Evolutionary conservation across 1,140 invertebrate species (phyloP), one percentile per base, ranked within the genome.

Genomic region (Lepidostoma basale): DNA sequence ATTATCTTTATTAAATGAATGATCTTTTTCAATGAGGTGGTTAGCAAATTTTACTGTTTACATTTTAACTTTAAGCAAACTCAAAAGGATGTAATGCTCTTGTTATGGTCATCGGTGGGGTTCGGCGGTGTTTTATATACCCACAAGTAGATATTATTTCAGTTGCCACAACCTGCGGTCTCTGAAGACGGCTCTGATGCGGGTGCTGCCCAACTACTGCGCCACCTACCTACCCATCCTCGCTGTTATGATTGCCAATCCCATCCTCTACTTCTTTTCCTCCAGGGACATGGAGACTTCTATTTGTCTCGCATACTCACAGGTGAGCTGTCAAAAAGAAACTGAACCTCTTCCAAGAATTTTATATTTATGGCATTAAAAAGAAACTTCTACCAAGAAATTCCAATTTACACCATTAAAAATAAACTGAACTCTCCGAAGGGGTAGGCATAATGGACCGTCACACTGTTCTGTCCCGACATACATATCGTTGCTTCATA

Each of bases 181-280:
- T 0, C 74, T 87, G 3, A 81, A 80, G 45, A 86, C 83, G 62
- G 85, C 86, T 3, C 77, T 91, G n/a, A 68, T 85, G 12, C 85
- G 87, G 72, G 88, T 93, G 70, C 77, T 94, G 12, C 92, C 92
- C 5, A 94, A 93, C 76, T 93, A 93, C 74, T 85, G 88, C 73
- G 86, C 87, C 6, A 91, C 90, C 1, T 93, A 92, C 73, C 73
- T 92, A 12, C 88, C 92, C 36, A 86, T 94, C 62, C 76, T 86
- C 5, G 77, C 85, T 22, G 88, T 93, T 0, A 93, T 94, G 91
- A 83, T 92, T 40, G 81, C 84, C 0, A 92, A 90, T 81, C 92
- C 92, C 9, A 79, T 89, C 36, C 78, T 94, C 23, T 94, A 93
- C 74, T 74, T 86, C 12, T 74, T 85, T 9, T 88, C 90, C 0